phyloP scores from a whole-genome alignment of 2,797 vertebrate genomes.

The Syngnathus acus region DNA sequence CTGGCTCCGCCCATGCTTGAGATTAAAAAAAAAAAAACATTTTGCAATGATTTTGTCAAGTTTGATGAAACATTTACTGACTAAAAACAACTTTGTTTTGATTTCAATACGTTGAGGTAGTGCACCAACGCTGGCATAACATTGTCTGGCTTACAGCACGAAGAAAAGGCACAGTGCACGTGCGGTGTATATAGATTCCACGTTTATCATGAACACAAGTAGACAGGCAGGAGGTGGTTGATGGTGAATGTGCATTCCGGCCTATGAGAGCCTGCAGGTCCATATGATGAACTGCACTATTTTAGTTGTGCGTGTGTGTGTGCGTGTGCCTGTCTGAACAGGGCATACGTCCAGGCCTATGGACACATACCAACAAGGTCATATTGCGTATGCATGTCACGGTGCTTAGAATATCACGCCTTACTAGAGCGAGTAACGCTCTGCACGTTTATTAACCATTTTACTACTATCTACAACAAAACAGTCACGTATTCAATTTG shows the following conservation, averaged over 20 bases:
- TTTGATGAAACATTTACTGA: too few species aligned
- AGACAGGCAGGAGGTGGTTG: background rate
- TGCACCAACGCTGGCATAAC: too few species aligned
- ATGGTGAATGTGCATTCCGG: background rate
- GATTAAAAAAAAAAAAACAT: too few species aligned
- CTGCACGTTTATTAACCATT: background rate
- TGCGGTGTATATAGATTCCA: background rate
- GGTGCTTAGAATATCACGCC: constrained; percentile 2
- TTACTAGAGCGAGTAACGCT: background rate
- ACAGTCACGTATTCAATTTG: background rate
- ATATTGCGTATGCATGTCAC: constrained; percentile 10
- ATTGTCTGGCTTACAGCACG: background rate
- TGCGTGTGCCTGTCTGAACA: background rate
- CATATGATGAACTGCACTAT: background rate
- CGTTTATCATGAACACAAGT: background rate
- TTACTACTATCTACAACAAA: background rate
- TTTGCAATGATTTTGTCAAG: too few species aligned
- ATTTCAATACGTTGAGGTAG: too few species aligned
- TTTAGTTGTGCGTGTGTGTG: background rate
- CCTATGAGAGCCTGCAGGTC: background rate
- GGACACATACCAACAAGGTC: constrained; percentile 22
- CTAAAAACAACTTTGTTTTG: too few species aligned
- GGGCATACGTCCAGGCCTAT: constrained; percentile 11
- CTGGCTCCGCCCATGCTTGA: too few species aligned
- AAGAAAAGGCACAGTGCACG: background rate